These are phyloP conservation scores for Rhyacophila brunnea DNA, from an alignment of 1,140 invertebrate species.

Conservation along the genomic window DNA sequence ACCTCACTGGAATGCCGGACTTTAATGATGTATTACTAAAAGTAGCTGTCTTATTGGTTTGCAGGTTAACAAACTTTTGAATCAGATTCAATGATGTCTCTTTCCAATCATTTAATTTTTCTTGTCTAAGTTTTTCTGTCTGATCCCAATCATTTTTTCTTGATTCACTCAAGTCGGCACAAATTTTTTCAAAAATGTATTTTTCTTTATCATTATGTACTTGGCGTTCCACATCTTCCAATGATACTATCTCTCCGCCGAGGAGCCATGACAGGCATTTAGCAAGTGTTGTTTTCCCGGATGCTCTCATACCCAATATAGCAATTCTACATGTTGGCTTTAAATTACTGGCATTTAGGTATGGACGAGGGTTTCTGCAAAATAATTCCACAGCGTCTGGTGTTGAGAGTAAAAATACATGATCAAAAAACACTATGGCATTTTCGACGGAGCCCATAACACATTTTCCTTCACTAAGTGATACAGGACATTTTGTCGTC, in stretches of 20 bases:
- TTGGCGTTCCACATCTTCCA: slow-evolving; percentile 3
- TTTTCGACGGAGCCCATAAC: slow-evolving; percentile 49
- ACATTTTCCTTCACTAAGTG: slow-evolving; percentile 51
- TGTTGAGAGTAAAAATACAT: slow-evolving; percentile 57
- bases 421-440: slow-evolving; percentile 58
- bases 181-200: slow-evolving; percentile 38
- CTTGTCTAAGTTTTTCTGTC: slow-evolving; percentile 38
- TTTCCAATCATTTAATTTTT: slow-evolving; percentile 36
- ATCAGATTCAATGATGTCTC: no score
- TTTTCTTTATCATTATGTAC: background rate
- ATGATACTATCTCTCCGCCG: slow-evolving; percentile 39
- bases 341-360: slow-evolving; percentile 45
- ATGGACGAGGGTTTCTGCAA: slow-evolving; percentile 59
- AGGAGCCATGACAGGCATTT: slow-evolving; percentile 40
- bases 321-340: slow-evolving; percentile 44
- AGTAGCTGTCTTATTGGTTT: no score
- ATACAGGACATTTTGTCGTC: slow-evolving; percentile 59
- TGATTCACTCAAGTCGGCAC: slow-evolving; percentile 45
- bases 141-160: slow-evolving; percentile 42
- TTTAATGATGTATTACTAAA: no score
- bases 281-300: slow-evolving; percentile 44
- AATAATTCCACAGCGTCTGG: slow-evolving; percentile 48
- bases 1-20: no score
- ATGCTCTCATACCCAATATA: slow-evolving; percentile 45
- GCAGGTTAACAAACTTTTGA: no score